Evolutionary conservation across 2,888 invertebrate genomes (phyloP).

Genomic region (Choreutis nemorana): DNA sequence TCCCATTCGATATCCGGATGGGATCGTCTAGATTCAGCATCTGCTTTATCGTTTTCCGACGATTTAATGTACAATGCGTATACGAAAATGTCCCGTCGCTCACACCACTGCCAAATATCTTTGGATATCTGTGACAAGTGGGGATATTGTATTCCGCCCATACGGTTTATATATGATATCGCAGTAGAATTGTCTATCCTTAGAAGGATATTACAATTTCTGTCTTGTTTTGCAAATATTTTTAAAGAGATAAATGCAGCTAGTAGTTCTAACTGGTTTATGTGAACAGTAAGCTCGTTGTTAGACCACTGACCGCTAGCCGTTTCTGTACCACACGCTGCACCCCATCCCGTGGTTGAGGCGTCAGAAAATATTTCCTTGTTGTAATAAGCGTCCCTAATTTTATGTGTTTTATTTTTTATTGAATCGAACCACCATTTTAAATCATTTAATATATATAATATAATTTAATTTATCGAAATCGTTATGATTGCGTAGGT

Average conservation of each 20-base stretch:
- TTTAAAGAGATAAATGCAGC: constrained; percentile 15
- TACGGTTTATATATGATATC: constrained; percentile 13
- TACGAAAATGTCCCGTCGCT: background rate
- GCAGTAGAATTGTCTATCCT: constrained; percentile 15
- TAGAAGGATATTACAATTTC: constrained; percentile 10
- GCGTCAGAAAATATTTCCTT: constrained; percentile 16
- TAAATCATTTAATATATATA: constrained; percentile 1
- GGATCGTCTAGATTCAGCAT: constrained; percentile 5
- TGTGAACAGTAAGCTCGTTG: constrained; percentile 8
- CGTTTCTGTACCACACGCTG: constrained; percentile 7
- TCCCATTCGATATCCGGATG: constrained; percentile 4
- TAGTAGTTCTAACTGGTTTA: constrained; percentile 14
- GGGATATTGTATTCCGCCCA: constrained; percentile 9
- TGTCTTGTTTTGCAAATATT: constrained; percentile 12
- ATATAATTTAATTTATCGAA: background rate
- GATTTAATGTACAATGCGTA: constrained; percentile 7
- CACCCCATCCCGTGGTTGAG: constrained; percentile 13
- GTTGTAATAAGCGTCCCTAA: constrained; percentile 5
- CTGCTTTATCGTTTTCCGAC: constrained; percentile 4
- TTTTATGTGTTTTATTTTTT: background rate
- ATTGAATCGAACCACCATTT: constrained; percentile 7
- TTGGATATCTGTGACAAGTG: constrained; percentile 2
- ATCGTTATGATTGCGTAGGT: constrained; percentile 1
- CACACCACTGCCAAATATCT: constrained; percentile 5
- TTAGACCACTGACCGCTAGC: constrained; percentile 9